Evolutionary conservation across 37 sponge, comb jelly and placozoan species (phyloP), one percentile per base, ranked within the genome.

Genomic region (Petrosia ficiformis): DNA sequence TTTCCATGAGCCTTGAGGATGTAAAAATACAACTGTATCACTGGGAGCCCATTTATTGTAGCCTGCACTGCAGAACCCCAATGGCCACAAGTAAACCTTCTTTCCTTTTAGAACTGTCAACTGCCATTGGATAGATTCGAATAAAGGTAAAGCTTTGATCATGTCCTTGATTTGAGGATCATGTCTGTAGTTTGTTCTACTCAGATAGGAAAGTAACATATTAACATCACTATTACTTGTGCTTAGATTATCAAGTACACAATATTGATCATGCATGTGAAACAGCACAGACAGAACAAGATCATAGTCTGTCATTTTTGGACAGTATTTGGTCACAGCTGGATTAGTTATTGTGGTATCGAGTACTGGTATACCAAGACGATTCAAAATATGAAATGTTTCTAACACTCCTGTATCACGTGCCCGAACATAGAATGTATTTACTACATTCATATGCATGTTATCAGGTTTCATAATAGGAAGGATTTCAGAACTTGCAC

Each of bases 101-200:
- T 40, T 68, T 29, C 60, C 82, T 29, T 29, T 4, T 48, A 77
- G 24, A 30, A 60, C 0, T 54, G n/a, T 64, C 10, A 76, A 38
- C 2, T 38, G 54, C 0, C 82, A 77, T 24, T 63, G 34, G 19
- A 81, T 64, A 37, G 52, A 44, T 41, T 72, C 66, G 57, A 81
- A 87, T 4, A 87, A 34, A 56, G 87, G 87, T 3, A 87, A 58
- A 0, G 37, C 52, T 41, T 59, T 65, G 14, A 80, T n/a, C 54
- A 19, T 48, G 54, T 48, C 54, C 14, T 19, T 19, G 54, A 48
- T 48, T 14, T 48, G 14, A 8, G 8, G 8, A 14, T 48, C 58
- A 57, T 68, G 39, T 21, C 22, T 16, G 8, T 54, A 10, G 21
- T 5, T 28, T 31, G 61, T 79, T 14, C 48, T 70, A n/a, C 34